Percentiles rank a stretch among this genome's conserved stretches.
Conservation (phyloP, 2,797 vertebrate genomes). For the Arvicola amphibius region DNA sequence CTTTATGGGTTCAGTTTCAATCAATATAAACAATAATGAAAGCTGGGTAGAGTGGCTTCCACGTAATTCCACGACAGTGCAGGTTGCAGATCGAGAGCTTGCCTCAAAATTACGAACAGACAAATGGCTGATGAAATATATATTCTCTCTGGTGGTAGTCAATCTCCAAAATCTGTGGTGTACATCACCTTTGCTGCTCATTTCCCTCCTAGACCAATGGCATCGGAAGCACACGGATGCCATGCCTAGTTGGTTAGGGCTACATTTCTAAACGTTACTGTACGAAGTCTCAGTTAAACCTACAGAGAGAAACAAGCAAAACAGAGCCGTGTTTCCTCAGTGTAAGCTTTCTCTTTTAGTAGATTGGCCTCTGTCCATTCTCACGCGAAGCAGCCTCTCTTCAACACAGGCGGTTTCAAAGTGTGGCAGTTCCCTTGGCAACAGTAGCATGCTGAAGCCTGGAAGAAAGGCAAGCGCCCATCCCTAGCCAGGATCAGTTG, state of each 20-base stretch:
- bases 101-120: background rate
- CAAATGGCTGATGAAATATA: background rate
- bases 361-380: background rate
- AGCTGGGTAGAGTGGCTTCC: background rate
- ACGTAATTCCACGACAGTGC: background rate
- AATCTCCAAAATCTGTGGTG: background rate
- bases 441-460: background rate
- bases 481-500: background rate
- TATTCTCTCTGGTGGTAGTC: background rate
- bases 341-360: slow-evolving; percentile 7
- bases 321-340: background rate
- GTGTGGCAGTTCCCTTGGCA: background rate
- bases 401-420: slow-evolving; percentile 38
- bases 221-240: background rate
- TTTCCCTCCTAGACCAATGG: background rate
- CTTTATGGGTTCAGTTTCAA: background rate
- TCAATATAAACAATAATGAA: slow-evolving; percentile 4
- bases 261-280: slow-evolving; percentile 13
- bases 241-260: background rate
- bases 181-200: background rate
- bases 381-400: background rate
- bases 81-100: background rate
- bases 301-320: slow-evolving; percentile 36
- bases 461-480: background rate
- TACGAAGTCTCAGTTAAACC: slow-evolving; percentile 7